Evolutionary conservation across 2,113 vertebrate species (phyloP).

Genomic region (Acanthochromis polyacanthus): DNA sequence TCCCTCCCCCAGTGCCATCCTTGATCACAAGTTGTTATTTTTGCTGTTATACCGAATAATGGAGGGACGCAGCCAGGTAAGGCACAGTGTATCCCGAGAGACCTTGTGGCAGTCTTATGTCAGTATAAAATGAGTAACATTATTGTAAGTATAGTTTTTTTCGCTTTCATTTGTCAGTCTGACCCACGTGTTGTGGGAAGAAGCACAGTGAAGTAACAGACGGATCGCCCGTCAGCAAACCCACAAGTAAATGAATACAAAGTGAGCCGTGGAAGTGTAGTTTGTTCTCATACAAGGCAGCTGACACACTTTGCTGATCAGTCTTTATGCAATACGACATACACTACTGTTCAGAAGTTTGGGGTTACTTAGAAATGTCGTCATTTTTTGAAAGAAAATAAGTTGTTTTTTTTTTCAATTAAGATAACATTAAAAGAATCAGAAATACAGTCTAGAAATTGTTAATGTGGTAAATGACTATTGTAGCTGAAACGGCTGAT

Average conservation of each 20-base stretch:
- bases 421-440: too few relatives aligned
- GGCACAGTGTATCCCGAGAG: constrained; percentile 27
- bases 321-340: not conserved
- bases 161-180: constrained; percentile 41
- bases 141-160: constrained; percentile 51
- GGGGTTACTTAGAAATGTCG: too few relatives aligned
- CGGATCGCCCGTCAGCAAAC: not conserved
- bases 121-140: constrained; percentile 44
- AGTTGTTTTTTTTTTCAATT: too few relatives aligned
- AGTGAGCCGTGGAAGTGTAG: not conserved
- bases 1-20: constrained; percentile 3
- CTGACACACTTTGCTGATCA: not conserved
- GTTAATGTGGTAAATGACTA: too few relatives aligned
- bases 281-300: constrained; percentile 4
- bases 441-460: too few relatives aligned
- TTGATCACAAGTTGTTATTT: constrained; percentile 37
- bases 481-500: too few relatives aligned
- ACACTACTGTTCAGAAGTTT: too few relatives aligned
- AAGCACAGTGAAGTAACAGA: constrained; percentile 13
- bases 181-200: constrained; percentile 41
- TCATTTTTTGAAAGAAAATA: too few relatives aligned
- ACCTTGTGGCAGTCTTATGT: constrained; percentile 23
- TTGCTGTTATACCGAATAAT: constrained; percentile 20
- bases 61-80: constrained; percentile 2
- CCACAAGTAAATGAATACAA: not conserved